Base-by-base conservation (phyloP, 2,888 invertebrate species). In the Aphidoletes aphidimyza region DNA sequence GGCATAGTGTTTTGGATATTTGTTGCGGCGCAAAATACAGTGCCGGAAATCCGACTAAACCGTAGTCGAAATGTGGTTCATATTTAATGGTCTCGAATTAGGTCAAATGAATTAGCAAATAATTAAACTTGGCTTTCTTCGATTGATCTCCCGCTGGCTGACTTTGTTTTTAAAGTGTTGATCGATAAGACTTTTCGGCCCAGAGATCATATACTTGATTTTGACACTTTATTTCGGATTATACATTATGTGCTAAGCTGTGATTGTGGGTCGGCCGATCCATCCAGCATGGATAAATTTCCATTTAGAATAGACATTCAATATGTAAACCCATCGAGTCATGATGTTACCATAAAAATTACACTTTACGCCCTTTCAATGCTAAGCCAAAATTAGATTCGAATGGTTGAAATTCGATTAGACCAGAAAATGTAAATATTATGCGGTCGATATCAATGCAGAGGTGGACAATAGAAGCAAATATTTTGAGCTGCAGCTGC, bases 81-180 rank as follows among this genome's bases (percentile, higher is more conserved):
- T 37, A 81, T 81, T 81, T 22, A 81, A 81, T 81, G 19, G 37
- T 37, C n/a, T 37, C 22, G 81, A 36, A 36, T 81, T n/a, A 37
- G 81, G 81, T 81, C 81, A 81, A 81, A 37, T 9, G 81, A 37
- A 81, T 81, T 81, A 81, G 19, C 81, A 81, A 81, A 81, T 81
- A 81, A 37, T 81, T 81, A 37, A 81, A 81, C 81, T 81, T 81
- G 37, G 81, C n/a, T 81, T 81, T 81, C 8, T 81, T 81, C 37
- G 37, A 37, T 81, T 36, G 81, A 81, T 81, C 81, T 81, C 81
- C 81, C 0, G 81, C 81, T 81, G 81, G n/a, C 37, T 37, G 6
- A n/a, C 37, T 36, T n/a, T n/a, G 5, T 81, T 81, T 81, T 81
- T n/a, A n/a, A n/a, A n/a, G n/a, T n/a, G n/a, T n/a, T n/a, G n/a